Evolutionary conservation across 1,140 invertebrate genomes (phyloP).

Genomic region (Stegodyphus mimosarum): DNA sequence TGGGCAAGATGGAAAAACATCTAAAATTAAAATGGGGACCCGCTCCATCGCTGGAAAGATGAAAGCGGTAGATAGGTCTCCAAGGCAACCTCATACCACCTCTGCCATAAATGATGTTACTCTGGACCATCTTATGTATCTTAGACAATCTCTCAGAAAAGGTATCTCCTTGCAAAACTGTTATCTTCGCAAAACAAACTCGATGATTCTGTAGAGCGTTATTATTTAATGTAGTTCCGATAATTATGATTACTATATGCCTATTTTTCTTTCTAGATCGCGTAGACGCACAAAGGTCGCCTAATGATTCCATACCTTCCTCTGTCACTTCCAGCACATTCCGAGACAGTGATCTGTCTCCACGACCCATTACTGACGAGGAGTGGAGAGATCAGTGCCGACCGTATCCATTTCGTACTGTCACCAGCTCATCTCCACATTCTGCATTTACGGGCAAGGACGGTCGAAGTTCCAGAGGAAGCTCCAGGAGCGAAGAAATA

Average conservation of each 20-base stretch:
- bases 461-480: not conserved
- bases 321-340: slow-evolving; percentile 23
- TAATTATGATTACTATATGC: not conserved
- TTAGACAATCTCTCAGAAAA: slow-evolving; percentile 65
- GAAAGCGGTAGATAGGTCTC: not conserved
- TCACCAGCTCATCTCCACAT: slow-evolving; percentile 11
- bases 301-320: slow-evolving; percentile 30
- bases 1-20: slow-evolving; percentile 26
- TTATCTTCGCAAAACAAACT: no score
- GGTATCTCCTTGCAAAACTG: not conserved
- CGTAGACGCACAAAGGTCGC: slow-evolving; percentile 18
- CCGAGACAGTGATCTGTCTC: slow-evolving; percentile 33
- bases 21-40: slow-evolving; percentile 68
- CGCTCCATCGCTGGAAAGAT: slow-evolving; percentile 64
- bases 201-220: no score
- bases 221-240: not conserved
- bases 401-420: not conserved
- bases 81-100: slow-evolving; percentile 1
- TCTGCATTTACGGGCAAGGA: not conserved
- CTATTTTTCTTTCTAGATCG: slow-evolving; percentile 3
- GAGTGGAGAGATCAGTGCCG: slow-evolving; percentile 1
- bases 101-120: slow-evolving; percentile 62
- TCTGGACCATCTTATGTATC: slow-evolving; percentile 66
- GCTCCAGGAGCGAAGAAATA: slow-evolving; percentile 3
- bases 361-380: slow-evolving; percentile 7